phyloP scores from a whole-genome alignment of 2,888 invertebrate species.

The Lapara coniferarum region DNA sequence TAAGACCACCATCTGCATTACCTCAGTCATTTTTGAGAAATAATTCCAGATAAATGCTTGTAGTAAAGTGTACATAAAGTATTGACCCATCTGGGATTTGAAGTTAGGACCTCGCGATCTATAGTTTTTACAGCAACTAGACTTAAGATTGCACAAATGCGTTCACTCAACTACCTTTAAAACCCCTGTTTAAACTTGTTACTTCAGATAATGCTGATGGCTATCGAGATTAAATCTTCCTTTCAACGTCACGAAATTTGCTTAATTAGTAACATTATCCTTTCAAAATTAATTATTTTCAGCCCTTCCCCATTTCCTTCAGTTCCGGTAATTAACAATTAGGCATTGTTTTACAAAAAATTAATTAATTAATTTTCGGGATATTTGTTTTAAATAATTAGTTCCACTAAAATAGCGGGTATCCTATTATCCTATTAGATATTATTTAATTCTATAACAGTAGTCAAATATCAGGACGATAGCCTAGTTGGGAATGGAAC shows the following conservation, averaged over 20 bases:
- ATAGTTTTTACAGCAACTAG: no score
- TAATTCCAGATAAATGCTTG: not conserved
- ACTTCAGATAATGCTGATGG: not conserved
- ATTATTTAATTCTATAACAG: no score
- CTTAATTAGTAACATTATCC: constrained; percentile 16
- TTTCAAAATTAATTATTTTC: not conserved
- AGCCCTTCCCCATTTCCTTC: not conserved
- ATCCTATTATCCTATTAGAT: no score
- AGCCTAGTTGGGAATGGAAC: no score
- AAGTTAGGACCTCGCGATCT: no score
- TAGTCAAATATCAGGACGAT: no score
- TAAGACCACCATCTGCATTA: no score
- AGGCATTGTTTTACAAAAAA: not conserved
- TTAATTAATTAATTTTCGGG: not conserved
- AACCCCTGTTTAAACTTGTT: no score
- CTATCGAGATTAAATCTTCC: not conserved
- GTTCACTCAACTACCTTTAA: no score
- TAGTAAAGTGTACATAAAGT: not conserved
- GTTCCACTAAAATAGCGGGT: no score
- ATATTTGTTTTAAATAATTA: no score
- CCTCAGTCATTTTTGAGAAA: not conserved
- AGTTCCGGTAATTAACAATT: constrained; percentile 6
- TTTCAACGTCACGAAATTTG: not conserved
- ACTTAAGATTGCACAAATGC: not conserved
- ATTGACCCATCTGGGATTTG: no score